Percentiles rank a stretch among this genome's conserved stretches.
phyloP scores from a whole-genome alignment of 2,888 invertebrate species.

The Zaprionus bogoriensis region DNA sequence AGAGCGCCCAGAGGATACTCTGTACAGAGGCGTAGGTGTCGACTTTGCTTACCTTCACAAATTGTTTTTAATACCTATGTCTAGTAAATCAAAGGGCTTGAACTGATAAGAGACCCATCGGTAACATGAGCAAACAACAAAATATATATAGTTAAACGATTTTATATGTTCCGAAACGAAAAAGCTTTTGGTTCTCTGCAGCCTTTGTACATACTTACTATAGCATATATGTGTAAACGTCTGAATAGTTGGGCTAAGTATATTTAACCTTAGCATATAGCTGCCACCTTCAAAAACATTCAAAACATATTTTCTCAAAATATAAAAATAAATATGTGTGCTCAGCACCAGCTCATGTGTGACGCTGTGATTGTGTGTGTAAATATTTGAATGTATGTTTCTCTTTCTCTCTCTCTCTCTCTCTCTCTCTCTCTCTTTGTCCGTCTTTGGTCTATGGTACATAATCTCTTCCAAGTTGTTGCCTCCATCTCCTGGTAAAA shows the following conservation, averaged over 20 bases:
- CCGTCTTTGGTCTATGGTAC: constrained; percentile 30
- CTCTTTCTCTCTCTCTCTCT: constrained; percentile 29
- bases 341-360: constrained; percentile 12
- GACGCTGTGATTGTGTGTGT: constrained; percentile 1
- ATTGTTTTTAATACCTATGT: not conserved
- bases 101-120: too few relatives aligned
- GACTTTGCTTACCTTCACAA: not conserved
- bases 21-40: not conserved
- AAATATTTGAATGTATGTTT: constrained; percentile 16
- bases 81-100: not conserved
- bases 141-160: constrained; percentile 45
- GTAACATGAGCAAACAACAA: constrained; percentile 2
- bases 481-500: constrained; percentile 1
- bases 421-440: constrained; percentile 8
- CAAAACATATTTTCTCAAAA: constrained; percentile 66
- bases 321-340: constrained; percentile 72
- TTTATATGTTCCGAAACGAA: constrained; percentile 23
- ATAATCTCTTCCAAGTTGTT: not conserved
- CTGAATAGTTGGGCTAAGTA: constrained; percentile 23
- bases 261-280: constrained; percentile 77
- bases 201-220: constrained; percentile 37
- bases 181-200: constrained; percentile 54
- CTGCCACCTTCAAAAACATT: constrained; percentile 69
- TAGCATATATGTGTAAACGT: constrained; percentile 8
- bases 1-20: not conserved